These are phyloP conservation scores for Macrobrachium nipponense DNA, from an alignment of 1,140 invertebrate genomes.

Conservation along the genomic window DNA sequence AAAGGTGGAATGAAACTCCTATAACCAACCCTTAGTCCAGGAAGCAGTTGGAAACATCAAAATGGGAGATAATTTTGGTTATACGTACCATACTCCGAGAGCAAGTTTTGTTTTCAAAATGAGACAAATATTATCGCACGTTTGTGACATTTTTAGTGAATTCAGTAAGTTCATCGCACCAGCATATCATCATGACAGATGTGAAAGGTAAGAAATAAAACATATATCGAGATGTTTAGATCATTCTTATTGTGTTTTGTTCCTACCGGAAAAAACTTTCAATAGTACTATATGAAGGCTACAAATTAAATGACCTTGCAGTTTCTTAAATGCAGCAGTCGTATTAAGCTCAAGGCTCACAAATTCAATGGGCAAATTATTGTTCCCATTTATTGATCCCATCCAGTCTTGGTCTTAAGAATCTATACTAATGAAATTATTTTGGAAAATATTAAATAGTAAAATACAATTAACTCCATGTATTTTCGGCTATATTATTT, in stretches of 20 bases:
- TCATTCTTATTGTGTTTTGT: conserved; percentile 9
- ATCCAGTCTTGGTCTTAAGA: no score
- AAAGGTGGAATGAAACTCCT: not conserved
- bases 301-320: no score
- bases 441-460: no score
- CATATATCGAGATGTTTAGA: not conserved
- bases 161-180: conserved; percentile 96
- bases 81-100: conserved; percentile 86
- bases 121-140: conserved; percentile 79
- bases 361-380: no score
- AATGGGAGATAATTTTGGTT: conserved; percentile 78
- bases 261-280: not conserved
- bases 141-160: conserved; percentile 94
- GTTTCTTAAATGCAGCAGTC: no score
- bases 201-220: conserved; percentile 81
- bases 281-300: no score
- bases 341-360: no score
- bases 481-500: no score
- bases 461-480: no score
- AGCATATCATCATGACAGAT: conserved; percentile 94
- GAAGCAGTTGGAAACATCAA: not conserved
- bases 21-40: no score
- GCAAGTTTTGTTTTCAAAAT: conserved; percentile 82
- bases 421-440: no score
- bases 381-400: no score